Conservation (phyloP, 2,797 vertebrate species). For the Esox masquinongy region DNA sequence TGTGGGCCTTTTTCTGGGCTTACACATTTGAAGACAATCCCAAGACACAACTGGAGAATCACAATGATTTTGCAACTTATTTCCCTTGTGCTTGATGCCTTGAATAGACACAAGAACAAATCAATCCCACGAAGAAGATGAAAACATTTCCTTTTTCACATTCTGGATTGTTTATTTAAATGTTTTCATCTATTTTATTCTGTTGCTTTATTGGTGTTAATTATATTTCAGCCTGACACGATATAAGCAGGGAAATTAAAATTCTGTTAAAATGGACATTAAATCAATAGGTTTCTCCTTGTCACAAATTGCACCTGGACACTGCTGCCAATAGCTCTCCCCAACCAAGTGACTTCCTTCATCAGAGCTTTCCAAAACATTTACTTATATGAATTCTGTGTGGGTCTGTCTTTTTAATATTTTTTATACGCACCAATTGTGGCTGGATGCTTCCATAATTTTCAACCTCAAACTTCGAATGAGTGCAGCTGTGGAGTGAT, state of each 20-base stretch:
- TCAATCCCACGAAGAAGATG: not conserved
- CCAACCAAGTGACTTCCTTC: not conserved
- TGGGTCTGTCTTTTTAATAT: not conserved
- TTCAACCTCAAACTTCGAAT: not conserved
- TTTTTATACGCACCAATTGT: not conserved
- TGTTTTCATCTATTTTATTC: not conserved
- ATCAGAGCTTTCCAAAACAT: not conserved
- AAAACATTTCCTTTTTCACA: not conserved
- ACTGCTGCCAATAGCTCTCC: not conserved
- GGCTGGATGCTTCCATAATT: not conserved
- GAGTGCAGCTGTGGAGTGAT: not conserved
- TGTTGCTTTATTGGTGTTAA: not conserved
- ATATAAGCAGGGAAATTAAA: not conserved
- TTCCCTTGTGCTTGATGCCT: not conserved
- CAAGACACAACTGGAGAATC: not conserved
- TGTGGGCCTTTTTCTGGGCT: not conserved
- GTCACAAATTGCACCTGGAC: not conserved
- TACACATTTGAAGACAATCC: no score
- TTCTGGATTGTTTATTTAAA: not conserved
- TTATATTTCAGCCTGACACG: not conserved
- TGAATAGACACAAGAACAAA: not conserved
- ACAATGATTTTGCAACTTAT: not conserved
- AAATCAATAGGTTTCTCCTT: not conserved
- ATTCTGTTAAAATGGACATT: not conserved
- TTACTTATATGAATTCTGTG: not conserved